These are phyloP conservation scores for Xiphophorus couchianus DNA, from an alignment of 2,113 vertebrate genomes.

Conservation along the genomic window DNA sequence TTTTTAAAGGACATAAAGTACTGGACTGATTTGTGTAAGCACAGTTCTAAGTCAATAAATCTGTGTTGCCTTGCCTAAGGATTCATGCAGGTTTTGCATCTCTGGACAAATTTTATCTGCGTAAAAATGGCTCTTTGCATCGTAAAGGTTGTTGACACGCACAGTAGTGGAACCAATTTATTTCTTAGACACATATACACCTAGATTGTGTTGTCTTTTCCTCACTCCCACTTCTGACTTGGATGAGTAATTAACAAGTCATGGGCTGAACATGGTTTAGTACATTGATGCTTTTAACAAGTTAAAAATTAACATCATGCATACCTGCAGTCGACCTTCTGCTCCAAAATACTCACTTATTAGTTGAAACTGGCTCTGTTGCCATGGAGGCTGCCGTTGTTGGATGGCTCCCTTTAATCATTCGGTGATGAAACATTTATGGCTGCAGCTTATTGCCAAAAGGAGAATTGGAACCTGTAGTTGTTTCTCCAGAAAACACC, in stretches of 20 bases:
- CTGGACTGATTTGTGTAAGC: background rate
- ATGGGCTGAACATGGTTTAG: conserved; percentile 44
- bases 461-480: conserved; percentile 16
- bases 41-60: background rate
- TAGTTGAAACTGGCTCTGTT: conserved; percentile 71
- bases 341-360: conserved; percentile 81
- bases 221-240: conserved; percentile 24
- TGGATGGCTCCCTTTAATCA: conserved; percentile 62
- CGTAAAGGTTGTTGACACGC: too few species aligned
- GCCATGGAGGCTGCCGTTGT: conserved; percentile 65
- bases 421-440: conserved; percentile 48
- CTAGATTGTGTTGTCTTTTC: background rate
- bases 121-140: background rate
- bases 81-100: background rate
- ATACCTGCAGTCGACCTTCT: conserved; percentile 80
- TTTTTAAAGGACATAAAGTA: background rate
- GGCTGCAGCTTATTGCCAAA: conserved; percentile 26
- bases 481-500: conserved; percentile 11
- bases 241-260: conserved; percentile 61
- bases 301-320: conserved; percentile 78
- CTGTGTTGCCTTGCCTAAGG: background rate
- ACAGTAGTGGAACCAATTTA: too few species aligned
- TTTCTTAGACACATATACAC: background rate
- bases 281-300: conserved; percentile 48
- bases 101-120: background rate